Evolutionary conservation across 2,113 vertebrate genomes (phyloP).

Genomic region (Clarias macrocephalus): DNA sequence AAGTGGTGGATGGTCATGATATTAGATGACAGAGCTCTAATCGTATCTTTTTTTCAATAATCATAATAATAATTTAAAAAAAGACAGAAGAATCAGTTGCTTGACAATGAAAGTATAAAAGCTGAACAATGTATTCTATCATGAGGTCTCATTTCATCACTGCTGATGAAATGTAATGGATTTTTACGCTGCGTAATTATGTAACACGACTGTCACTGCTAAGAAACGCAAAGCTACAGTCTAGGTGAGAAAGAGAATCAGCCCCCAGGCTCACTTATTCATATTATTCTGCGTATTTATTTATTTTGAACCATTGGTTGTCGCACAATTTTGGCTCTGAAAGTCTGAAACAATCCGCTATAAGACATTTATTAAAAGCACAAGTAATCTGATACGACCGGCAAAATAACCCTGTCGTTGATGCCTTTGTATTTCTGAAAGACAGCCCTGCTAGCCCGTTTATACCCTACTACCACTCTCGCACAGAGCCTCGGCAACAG

Average conservation of each 20-base stretch:
- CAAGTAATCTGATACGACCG: not conserved
- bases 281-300: not conserved
- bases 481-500: constrained; percentile 42
- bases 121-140: no score
- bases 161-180: not conserved
- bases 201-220: not conserved
- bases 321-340: not conserved
- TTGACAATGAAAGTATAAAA: not conserved
- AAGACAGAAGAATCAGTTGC: not conserved
- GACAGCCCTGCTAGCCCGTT: not conserved
- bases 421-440: not conserved
- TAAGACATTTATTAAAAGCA: not conserved
- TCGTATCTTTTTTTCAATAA: not conserved
- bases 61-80: no score
- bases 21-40: not conserved
- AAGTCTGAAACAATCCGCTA: not conserved
- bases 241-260: not conserved
- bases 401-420: not conserved
- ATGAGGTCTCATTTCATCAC: not conserved
- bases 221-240: not conserved
- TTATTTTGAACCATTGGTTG: not conserved
- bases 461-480: not conserved
- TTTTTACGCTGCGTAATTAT: not conserved
- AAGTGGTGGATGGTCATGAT: not conserved
- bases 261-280: not conserved